Evolutionary conservation across 2,113 vertebrate genomes (phyloP), one percentile per base, ranked within the genome.

Genomic region (Anguilla japonica): DNA sequence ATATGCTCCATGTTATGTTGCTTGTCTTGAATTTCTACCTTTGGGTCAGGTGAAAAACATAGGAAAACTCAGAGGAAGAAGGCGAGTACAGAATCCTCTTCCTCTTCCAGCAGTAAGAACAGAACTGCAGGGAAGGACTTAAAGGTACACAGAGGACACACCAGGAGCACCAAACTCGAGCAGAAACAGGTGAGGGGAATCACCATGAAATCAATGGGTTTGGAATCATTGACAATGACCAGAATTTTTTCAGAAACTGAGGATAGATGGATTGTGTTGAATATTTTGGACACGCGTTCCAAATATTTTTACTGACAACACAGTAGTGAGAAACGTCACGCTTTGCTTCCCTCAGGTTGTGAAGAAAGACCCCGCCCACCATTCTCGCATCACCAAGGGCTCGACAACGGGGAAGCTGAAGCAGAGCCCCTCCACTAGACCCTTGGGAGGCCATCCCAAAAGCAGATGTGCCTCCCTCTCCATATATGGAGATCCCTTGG

Each of bases 401-500:
- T 96, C 99, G 41, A 96, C 96, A 39, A 96, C 98, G 15, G 90
- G 95, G 11, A 97, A 95, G 67, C 95, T 96, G 0, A 82, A 92
- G 81, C 95, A 29, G 0, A 95, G 96, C 20, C 93, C 94, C 67
- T 96, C 94, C 0, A 43, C 98, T 11, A 98, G 50, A 53, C 50
- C 98, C 0, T 96, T 96, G 0, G 89, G 99, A 16, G 96, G 96
- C 90, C 96, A 94, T 78, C 95, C 97, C 0, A 97, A 99, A 85
- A 98, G 99, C 0, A 98, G 98, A 18, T 98, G 96, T 34, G 96
- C 98, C 53, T 95, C 97, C 3, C 94, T 99, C 2, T 99, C 98
- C 0, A 96, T 99, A 41, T 98, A 98, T 57, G 98, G 98, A 89
- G 97, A 98, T 89, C 96, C 97, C 0, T 96, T 96, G 63, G 97